phyloP scores from a whole-genome alignment of 2,888 invertebrate species.

The Salticus scenicus region DNA sequence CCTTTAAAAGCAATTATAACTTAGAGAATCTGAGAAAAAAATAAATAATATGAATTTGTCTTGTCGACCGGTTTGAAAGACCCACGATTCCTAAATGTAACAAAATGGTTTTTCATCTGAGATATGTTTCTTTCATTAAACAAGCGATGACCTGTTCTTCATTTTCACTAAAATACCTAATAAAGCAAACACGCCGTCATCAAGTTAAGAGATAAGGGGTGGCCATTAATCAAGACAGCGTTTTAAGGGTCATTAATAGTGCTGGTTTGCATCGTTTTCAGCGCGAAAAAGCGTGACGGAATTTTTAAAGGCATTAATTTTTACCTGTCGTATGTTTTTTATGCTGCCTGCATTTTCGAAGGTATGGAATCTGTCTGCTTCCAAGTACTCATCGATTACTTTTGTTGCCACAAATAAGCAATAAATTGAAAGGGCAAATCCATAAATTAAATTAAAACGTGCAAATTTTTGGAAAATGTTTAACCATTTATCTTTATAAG shows the following conservation, averaged over 20 bases:
- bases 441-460: not conserved
- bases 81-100: not conserved
- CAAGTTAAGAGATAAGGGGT: constrained; percentile 26
- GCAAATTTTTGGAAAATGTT: no score
- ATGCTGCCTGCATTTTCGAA: not conserved
- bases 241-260: not conserved
- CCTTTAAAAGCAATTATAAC: constrained; percentile 1
- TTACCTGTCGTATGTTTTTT: not conserved
- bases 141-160: constrained; percentile 29
- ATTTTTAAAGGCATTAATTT: not conserved
- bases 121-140: constrained; percentile 37
- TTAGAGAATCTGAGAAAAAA: not conserved
- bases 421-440: not conserved
- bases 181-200: constrained; percentile 56
- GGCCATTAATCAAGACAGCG: constrained; percentile 39
- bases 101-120: constrained; percentile 1
- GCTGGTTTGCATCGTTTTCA: constrained; percentile 4
- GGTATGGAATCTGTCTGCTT: not conserved
- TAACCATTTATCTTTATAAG: no score
- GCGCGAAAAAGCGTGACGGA: not conserved
- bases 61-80: not conserved
- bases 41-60: not conserved
- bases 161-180: constrained; percentile 23
- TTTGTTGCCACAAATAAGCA: not conserved
- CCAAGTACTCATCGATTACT: not conserved